A percentile compares a stretch with the other conserved stretches of the same genome.
These are phyloP conservation scores for Hirundo rustica DNA, from an alignment of 2,797 vertebrate genomes.

Conservation along the genomic window DNA sequence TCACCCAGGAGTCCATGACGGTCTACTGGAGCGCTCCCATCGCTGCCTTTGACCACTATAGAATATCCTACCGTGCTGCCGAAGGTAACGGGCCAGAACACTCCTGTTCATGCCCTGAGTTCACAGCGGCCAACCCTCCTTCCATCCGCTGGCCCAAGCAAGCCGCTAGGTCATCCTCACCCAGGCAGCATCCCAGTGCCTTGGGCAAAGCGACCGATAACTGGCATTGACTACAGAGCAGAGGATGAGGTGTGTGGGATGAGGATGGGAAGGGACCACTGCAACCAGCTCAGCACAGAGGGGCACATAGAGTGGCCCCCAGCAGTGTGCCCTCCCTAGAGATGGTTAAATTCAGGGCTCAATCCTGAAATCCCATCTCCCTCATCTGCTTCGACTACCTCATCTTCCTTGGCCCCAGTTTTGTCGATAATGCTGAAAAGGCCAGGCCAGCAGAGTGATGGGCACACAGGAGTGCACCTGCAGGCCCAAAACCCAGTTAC, in stretches of 20 bases:
- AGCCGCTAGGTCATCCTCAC: not conserved
- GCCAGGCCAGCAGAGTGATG: not conserved
- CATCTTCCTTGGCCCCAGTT: not conserved
- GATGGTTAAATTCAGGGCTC: not conserved
- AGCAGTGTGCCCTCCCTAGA: not conserved
- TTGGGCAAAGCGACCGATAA: not conserved
- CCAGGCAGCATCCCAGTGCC: not conserved
- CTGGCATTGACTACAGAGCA: not conserved
- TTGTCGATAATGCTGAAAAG: not conserved
- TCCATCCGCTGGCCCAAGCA: rapidly evolving
- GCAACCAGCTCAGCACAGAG: not conserved
- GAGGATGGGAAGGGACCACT: not conserved
- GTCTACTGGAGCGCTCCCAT: conserved; percentile 88
- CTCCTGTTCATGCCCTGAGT: not conserved
- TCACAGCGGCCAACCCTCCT: not conserved
- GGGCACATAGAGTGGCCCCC: not conserved
- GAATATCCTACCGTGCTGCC: conserved; percentile 86
- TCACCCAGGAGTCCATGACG: conserved; percentile 86
- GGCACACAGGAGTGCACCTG: not conserved
- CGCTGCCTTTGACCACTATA: conserved; percentile 90
- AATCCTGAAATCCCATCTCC: not conserved
- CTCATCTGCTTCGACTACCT: not conserved
- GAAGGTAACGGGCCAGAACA: conserved; percentile 78
- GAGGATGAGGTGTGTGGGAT: not conserved
- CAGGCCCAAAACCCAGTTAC: not conserved